Evolutionary conservation across 2,797 vertebrate species (phyloP), one percentile per base, ranked within the genome.

Genomic region (Rhynchotus rufescens): DNA sequence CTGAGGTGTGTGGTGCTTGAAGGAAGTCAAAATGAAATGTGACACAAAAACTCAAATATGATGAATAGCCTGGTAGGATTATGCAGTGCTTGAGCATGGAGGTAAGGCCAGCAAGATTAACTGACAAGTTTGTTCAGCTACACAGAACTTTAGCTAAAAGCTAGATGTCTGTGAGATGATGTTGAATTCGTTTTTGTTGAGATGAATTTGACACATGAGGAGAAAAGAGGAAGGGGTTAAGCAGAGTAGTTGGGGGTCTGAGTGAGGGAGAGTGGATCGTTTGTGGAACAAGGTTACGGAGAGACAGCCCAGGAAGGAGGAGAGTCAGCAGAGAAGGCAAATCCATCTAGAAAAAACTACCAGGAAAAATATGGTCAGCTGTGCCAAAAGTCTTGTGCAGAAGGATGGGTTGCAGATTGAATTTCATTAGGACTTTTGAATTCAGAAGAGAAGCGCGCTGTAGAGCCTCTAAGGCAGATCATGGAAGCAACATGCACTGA

Each of bases 401-500:
- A 20, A 69, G 26, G 19, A 40, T 49, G 28, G 32, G 66, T 6
- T 47, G 32, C 34, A 40, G 49, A 52, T 32, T 52, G 26, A 69
- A 26, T 69, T 52, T 71, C 36, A 54, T 71, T 30, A 71, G 36
- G 36, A 40, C 20, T 28, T 40, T 36, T 54, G 68, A 54, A 40
- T 54, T 14, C 36, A 54, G 68, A 56, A 44, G 62, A n/a, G 49
- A 19, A 30, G 14, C 30, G 34, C 15, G 67, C 19, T 69, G 36
- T 22, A 38, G 67, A 38, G 13, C 49, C 28, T 69, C 49, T 52
- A 38, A 45, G 25, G 30, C 10, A 54, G 20, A n/a, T 38, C 26
- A 22, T 30, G 38, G 5, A 38, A 40, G 49, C 28, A 16, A 54
- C 16, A 28, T 71, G 0, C 11, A 76, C n/a, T 1, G 4, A 26